Evolutionary conservation across 2,797 vertebrate species (phyloP).

Genomic region (Sus cebifrons): DNA sequence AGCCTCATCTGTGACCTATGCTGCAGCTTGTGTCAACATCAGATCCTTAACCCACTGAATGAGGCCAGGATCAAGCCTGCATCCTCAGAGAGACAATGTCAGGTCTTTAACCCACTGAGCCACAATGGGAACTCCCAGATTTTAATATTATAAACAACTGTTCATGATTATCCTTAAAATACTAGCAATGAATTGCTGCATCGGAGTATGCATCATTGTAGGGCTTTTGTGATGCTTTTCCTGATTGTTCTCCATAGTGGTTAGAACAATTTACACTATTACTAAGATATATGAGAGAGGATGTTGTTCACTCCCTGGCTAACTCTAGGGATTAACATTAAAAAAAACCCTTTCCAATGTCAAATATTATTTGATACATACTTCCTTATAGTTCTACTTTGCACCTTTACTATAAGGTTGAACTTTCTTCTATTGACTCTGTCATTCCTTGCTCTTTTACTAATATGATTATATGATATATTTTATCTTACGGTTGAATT

Average conservation of each 20-base stretch:
- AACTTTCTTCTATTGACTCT: neutral
- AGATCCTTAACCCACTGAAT: too few species aligned
- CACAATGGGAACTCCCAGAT: neutral
- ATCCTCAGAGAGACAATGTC: too few species aligned
- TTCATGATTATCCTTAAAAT: neutral
- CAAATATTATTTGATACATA: neutral
- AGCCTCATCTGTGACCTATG: too few species aligned
- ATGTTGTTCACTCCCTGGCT: neutral
- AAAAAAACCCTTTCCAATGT: conserved; percentile 16
- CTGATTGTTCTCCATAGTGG: neutral
- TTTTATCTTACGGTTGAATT: conserved; percentile 43
- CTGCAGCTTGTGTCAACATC: too few species aligned
- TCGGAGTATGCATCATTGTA: neutral
- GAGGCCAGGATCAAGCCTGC: too few species aligned
- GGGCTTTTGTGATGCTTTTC: neutral
- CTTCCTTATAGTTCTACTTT: neutral
- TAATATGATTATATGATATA: conserved; percentile 6
- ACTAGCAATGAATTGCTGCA: neutral
- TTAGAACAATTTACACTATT: neutral
- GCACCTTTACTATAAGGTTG: neutral
- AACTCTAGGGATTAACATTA: neutral
- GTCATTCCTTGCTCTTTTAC: neutral
- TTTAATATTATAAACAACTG: neutral
- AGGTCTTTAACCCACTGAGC: too few species aligned
- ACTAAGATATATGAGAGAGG: neutral